phyloP scores from a whole-genome alignment of 2,888 invertebrate species.

The Sturmia bella region DNA sequence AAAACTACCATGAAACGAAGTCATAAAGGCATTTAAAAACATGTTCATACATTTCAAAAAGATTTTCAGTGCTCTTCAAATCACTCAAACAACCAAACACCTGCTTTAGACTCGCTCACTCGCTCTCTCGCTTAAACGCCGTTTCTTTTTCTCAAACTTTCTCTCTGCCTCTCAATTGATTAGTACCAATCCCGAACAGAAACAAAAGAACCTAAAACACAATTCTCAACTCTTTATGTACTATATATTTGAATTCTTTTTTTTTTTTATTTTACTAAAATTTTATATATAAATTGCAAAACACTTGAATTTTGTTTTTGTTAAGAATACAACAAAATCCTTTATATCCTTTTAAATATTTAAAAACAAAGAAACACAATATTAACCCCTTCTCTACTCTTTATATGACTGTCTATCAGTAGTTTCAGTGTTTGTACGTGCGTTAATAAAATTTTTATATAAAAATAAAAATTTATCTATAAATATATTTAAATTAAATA shows the following conservation, averaged over 20 bases:
- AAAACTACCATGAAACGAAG: conserved; percentile 20
- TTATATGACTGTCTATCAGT: conserved; percentile 58
- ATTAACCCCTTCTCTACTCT: conserved; percentile 32
- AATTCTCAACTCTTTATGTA: conserved; percentile 27
- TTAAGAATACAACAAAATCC: conserved; percentile 27
- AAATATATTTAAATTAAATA: conserved; percentile 46
- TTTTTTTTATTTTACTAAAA: not conserved
- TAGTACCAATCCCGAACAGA: conserved; percentile 32
- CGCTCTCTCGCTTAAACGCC: conserved; percentile 21
- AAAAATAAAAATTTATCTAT: conserved; percentile 35
- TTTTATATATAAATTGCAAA: conserved; percentile 36
- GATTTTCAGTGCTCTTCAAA: not conserved
- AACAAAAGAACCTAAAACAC: conserved; percentile 34
- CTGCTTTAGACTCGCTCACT: conserved; percentile 17
- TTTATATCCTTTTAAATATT: conserved; percentile 35
- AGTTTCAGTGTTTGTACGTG: conserved; percentile 70
- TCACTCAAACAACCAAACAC: not conserved
- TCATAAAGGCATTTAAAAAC: conserved; percentile 47
- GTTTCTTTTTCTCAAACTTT: conserved; percentile 1
- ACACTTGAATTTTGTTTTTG: conserved; percentile 33
- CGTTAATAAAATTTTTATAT: conserved; percentile 56
- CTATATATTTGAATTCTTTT: conserved; percentile 13
- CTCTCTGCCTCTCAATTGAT: conserved; percentile 27
- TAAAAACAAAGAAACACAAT: conserved; percentile 9
- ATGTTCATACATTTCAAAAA: conserved; percentile 47